Evolutionary conservation across 1,140 invertebrate species (phyloP), one percentile per base, ranked within the genome.

Genomic region (Aphis gossypii): DNA sequence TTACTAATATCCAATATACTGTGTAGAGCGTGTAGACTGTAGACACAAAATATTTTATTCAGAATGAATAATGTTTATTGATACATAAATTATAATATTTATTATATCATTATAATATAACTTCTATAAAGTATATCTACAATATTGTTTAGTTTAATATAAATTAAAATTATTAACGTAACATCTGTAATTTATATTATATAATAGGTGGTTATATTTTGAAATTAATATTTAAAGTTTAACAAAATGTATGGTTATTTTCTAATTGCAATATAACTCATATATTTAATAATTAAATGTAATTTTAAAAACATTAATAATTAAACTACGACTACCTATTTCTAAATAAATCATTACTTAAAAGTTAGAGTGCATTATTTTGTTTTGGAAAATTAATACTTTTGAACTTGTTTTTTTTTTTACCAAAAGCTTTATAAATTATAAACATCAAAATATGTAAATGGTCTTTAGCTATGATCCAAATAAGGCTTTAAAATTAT

Each of bases 141-240:
- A 87, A 87, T 11, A 46, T 46, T 46, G 44, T 20, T 87, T n/a
- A 87, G 30, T 48, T 46, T 87, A 86, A 44, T 86, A 48, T 46
- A 8, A 87, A 38, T 48, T 87, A 87, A n/a, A 87, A 14, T 30
- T 46, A 48, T 87, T 51, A n/a, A 87, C 46, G 44, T 46, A 48
- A 87, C 86, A 48, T 87, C 14, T 87, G 30, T 38, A 48, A 30
- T n/a, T 25, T 21, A 30, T 30, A n/a, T 25, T 21, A 30, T 30
- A n/a, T 7, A 8, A 30, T 30, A 60, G 23, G 25, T 88, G 46
- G 18, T 51, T n/a, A 20, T 88, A 88, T 88, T 48, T 88, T 0
- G 6, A 88, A 88, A 51, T 88, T 48, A 88, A 88, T 51, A 88
- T 88, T 88, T n/a, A 88, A 88, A 48, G 46, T 51, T 48, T 25